phyloP scores from a whole-genome alignment of 2,113 vertebrate genomes.

The Alexandromys fortis region DNA sequence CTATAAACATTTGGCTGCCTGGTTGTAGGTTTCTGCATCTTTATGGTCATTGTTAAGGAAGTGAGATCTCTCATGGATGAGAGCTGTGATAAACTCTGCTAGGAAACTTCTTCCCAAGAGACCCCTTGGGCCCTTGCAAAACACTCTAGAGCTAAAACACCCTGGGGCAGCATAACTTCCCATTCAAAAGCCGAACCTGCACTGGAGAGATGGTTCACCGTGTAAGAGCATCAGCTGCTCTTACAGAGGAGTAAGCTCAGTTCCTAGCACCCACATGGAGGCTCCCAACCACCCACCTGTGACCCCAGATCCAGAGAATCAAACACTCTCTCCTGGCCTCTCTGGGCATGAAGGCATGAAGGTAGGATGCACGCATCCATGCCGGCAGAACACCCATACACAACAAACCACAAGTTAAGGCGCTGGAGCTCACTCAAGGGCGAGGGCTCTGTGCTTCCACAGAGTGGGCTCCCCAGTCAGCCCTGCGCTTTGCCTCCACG shows the following conservation, averaged over 20 bases:
- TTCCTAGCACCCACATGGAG: neutral
- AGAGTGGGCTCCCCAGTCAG: neutral
- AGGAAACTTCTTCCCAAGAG: neutral
- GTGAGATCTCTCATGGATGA: too few species aligned
- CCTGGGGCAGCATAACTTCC: neutral
- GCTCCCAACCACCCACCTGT: neutral
- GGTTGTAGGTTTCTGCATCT: too few species aligned
- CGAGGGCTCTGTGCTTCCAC: rapidly evolving
- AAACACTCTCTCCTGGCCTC: neutral
- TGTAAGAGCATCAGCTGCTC: neutral
- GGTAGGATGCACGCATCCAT: too few species aligned
- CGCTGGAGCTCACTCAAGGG: neutral
- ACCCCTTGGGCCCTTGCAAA: neutral
- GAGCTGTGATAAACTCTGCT: neutral
- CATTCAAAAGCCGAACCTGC: neutral
- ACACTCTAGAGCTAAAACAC: neutral
- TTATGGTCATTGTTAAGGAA: too few species aligned
- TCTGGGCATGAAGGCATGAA: neutral
- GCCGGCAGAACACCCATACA: neutral
- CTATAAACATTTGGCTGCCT: too few species aligned
- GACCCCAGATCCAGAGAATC: neutral
- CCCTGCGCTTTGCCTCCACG: neutral
- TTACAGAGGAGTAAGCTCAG: too few species aligned
- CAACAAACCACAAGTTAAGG: neutral
- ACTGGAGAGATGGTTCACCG: neutral